A percentile compares a stretch with the other conserved stretches of the same genome.
These are phyloP conservation scores for Acholoe squamosa DNA, from an alignment of 2,888 invertebrate genomes.

Conservation along the genomic window DNA sequence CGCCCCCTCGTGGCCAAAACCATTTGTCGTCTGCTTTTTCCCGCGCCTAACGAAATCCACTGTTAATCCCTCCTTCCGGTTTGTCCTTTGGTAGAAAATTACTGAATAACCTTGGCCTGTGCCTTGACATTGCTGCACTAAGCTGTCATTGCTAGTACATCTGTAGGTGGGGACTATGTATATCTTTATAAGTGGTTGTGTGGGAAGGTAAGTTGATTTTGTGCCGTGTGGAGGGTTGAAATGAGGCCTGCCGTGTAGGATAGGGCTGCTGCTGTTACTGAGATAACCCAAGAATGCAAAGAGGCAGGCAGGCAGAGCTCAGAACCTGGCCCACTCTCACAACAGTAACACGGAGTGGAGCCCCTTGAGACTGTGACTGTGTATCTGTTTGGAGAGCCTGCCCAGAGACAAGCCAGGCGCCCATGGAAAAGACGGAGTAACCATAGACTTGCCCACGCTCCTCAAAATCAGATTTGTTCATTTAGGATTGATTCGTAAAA, in stretches of 20 bases:
- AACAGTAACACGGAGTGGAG: neutral
- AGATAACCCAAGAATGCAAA: slow-evolving; percentile 45
- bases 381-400: neutral
- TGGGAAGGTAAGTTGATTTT: slow-evolving; percentile 4
- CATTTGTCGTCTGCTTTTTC: slow-evolving; percentile 34
- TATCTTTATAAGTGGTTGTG: neutral
- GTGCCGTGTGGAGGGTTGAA: slow-evolving; percentile 5
- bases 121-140: neutral
- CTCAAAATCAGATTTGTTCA: neutral
- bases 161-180: neutral
- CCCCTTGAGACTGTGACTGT: neutral
- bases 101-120: neutral
- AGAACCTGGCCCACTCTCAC: neutral
- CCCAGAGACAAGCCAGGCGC: slow-evolving; percentile 36
- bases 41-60: neutral
- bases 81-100: neutral
- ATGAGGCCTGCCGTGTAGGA: neutral
- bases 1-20: neutral
- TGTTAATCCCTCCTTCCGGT: neutral
- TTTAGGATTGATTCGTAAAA: too few relatives aligned
- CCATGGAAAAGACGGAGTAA: neutral
- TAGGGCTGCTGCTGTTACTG: slow-evolving; percentile 19
- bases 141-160: neutral
- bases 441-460: neutral
- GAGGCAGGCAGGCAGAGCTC: neutral